Conservation (phyloP, 2,797 vertebrate genomes). For the Aotus griseimembra region DNA sequence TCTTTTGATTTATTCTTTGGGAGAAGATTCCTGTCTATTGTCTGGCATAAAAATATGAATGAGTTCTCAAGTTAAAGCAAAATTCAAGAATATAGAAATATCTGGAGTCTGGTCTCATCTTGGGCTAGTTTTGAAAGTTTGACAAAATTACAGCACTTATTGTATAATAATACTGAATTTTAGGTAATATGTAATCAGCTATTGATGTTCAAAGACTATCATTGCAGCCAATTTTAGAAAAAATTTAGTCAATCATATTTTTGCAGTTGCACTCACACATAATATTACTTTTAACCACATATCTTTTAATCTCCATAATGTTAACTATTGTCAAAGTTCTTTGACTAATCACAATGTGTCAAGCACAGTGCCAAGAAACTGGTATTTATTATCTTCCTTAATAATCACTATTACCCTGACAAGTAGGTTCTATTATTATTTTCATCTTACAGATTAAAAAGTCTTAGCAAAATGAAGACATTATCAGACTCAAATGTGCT, state of each 20-base stretch:
- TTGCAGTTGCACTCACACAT: background rate
- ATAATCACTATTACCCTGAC: background rate
- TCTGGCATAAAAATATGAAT: background rate
- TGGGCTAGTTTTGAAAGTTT: background rate
- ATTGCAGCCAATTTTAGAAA: slow-evolving; percentile 32
- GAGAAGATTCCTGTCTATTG: background rate
- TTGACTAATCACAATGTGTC: background rate
- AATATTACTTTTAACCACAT: background rate
- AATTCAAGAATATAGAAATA: slow-evolving; percentile 24
- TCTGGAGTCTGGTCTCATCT: background rate
- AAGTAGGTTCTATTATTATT: background rate
- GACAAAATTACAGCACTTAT: background rate
- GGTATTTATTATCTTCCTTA: slow-evolving; percentile 28
- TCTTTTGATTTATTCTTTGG: slow-evolving; percentile 6
- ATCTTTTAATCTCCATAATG: background rate
- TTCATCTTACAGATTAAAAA: slow-evolving; percentile 20
- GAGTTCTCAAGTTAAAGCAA: background rate
- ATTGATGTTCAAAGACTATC: slow-evolving; percentile 1
- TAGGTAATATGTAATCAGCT: background rate
- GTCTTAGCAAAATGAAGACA: background rate
- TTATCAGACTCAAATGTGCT: background rate
- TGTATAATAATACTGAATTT: background rate
- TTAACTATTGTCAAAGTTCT: background rate
- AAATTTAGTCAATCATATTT: background rate
- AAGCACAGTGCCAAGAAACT: background rate